Evolutionary conservation across 2,888 invertebrate genomes (phyloP), one percentile per base, ranked within the genome.

Genomic region (Drosophila greeni): DNA sequence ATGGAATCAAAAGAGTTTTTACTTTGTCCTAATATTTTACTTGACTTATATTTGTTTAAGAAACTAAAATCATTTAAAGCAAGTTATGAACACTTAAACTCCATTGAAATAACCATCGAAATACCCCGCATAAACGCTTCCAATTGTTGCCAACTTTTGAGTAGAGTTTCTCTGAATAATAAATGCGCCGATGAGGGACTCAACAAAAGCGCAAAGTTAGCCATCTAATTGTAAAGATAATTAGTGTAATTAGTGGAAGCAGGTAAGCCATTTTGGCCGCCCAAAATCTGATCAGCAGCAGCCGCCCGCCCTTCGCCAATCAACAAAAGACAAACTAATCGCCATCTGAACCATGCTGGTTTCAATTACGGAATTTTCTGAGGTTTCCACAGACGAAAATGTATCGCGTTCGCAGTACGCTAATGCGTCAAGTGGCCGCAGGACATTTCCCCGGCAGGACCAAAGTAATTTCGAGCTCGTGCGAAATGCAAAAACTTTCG

Each of bases 401-500:
- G 69, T 66, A 71, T 52, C 49, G 74, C 55, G 53, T 68, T 71
- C 51, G 40, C 47, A 65, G 55, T 68, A 48, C 42, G 56, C 67
- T 78, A 71, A 76, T 73, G 73, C 70, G 69, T 47, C 64, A 69
- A 82, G 70, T 72, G 40, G 61, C 74, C 66, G 68, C 53, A 59
- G 66, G 72, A 72, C 51, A 68, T 51, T 55, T 51, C 14, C 29
- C 40, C 33, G 53, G 37, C 55, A 49, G 56, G 36, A 54, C 37
- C 55, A 62, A 82, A 82, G 75, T 82, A 75, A 82, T 81, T 81
- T 82, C 57, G 53, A 82, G 75, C 70, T 71, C 77, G 80, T 84
- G 82, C 84, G 66, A 81, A 84, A 80, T 76, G 82, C 60, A 69
- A 80, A 80, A 80, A 84, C 70, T 84, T 79, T 79, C 53, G 26